Evolutionary conservation across 2,888 invertebrate species (phyloP), one percentile per base, ranked within the genome.

Genomic region (Mycogona germanica): DNA sequence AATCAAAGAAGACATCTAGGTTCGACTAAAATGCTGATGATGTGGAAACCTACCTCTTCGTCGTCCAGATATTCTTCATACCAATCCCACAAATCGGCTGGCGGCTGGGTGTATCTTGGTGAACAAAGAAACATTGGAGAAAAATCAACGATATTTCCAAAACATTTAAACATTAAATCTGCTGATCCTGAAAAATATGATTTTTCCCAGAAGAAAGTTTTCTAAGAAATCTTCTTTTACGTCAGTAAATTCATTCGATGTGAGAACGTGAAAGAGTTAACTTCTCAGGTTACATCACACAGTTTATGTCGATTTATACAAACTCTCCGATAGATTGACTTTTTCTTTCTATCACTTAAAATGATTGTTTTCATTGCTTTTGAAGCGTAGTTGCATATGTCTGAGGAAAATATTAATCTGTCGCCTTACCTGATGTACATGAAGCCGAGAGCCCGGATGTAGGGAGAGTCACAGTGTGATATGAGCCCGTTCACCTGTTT

Each of bases 401-500:
- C n/a, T n/a, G n/a, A n/a, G n/a, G 9, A 32, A 32, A 32, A 32
- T n/a, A 9, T 32, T 32, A 41, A 9, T 9, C 12, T 21, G 19
- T 41, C 9, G 9, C 14, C 7, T 41, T 41, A 80, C 79, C 81
- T 77, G 63, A 82, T 78, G 64, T 81, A 82, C 81, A 82, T 80
- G 65, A 82, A 81, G 55, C 93, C 98, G 63, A 99, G 78, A 60
- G 92, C 93, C 72, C 98, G 77, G 65, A 98, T 95, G 73, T 92
- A 98, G 3, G 96, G 91, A 3, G 97, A 97, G 75, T 97, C 97
- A 49, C 82, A 78, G 72, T 97, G 96, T 65, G 88, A 88, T 61
- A 97, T 80, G 58, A 98, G 80, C 53, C 93, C 93, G 67, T 89
- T 92, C 60, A 99, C 78, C 73, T 99, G 98, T 72, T 97, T 98